Evolutionary conservation across 2,797 vertebrate genomes (phyloP).

Genomic region (Hapalemur alaotrensis): DNA sequence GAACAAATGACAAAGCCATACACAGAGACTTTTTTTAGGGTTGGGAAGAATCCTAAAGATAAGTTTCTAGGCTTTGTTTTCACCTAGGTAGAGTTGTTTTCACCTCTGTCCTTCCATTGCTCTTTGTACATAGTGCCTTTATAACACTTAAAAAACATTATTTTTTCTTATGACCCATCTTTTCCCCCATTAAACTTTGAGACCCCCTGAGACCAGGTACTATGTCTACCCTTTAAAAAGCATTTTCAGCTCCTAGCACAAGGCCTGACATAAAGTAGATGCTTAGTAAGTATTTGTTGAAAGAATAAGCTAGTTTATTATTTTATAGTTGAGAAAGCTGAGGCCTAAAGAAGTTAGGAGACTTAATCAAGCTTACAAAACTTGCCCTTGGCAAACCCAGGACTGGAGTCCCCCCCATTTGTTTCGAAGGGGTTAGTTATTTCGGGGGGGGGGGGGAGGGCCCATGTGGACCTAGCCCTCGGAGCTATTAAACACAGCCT

Average conservation of each 20-base stretch:
- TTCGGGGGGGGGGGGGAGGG: not conserved
- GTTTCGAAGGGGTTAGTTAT: conserved; percentile 9
- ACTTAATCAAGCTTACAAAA: not conserved
- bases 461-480: not conserved
- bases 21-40: not conserved
- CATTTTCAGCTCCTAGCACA: not conserved
- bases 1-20: not conserved
- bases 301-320: not conserved
- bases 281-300: not conserved
- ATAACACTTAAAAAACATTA: not conserved
- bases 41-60: not conserved
- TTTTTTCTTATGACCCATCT: not conserved
- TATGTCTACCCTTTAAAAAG: not conserved
- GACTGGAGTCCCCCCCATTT: not conserved
- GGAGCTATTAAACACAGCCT: not conserved
- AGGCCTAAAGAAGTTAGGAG: not conserved
- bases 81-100: not conserved
- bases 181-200: not conserved
- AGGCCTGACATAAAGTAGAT: not conserved
- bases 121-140: not conserved
- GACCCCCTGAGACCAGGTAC: not conserved
- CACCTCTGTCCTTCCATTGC: not conserved
- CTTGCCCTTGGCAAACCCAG: not conserved
- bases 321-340: not conserved
- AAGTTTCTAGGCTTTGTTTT: not conserved